These are phyloP conservation scores for Leucoraja erinaceus DNA, from an alignment of 2,113 vertebrate species.

Conservation along the genomic window DNA sequence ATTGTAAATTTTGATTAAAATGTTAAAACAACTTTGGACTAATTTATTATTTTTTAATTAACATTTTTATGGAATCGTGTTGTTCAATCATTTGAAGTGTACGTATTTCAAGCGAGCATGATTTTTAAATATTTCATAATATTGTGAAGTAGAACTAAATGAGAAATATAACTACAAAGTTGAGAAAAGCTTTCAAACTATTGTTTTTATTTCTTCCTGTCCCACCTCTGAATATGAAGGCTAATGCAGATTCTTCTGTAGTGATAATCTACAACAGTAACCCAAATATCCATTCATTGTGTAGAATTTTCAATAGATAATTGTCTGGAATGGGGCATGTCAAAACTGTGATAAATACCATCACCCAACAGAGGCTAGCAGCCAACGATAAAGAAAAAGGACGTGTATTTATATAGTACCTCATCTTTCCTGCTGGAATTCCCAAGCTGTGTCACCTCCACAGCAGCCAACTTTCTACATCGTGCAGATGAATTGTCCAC, in stretches of 20 bases:
- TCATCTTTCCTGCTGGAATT: no score
- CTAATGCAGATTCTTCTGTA: background rate
- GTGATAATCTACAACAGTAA: background rate
- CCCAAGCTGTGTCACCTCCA: no score
- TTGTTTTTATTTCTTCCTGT: background rate
- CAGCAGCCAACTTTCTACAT: background rate
- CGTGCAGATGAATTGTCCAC: background rate
- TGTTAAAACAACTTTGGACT: no score
- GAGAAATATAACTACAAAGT: background rate
- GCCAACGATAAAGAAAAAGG: background rate
- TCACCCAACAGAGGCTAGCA: background rate
- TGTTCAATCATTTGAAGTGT: background rate
- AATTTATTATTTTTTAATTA: no score
- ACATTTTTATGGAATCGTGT: background rate
- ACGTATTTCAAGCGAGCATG: background rate
- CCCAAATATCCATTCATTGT: background rate
- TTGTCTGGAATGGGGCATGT: no score
- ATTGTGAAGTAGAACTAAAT: background rate
- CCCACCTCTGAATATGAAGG: background rate
- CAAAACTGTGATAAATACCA: no score
- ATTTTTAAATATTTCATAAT: background rate
- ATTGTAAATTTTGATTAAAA: constrained; percentile 56
- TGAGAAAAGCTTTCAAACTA: background rate
- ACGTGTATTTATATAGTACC: no score
- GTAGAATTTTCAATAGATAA: background rate